Percentiles rank a stretch among this genome's conserved stretches.
Conservation (phyloP, 1,140 invertebrate species). For the Tribolium madens region DNA sequence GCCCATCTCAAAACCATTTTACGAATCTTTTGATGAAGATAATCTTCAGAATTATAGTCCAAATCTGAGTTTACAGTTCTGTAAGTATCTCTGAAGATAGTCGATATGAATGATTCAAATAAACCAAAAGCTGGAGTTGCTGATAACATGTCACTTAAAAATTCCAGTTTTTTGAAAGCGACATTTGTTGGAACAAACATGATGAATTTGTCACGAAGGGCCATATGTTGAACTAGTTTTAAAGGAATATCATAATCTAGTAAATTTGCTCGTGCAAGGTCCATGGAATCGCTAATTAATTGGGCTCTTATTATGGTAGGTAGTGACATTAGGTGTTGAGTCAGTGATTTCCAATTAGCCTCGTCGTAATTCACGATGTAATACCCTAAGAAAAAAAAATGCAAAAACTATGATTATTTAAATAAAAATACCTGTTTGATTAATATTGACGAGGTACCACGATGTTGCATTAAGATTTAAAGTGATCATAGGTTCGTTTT, state of each 20-base stretch:
- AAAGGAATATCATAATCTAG: conserved; percentile 74
- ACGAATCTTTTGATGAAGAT: conserved; percentile 67
- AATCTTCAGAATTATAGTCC: conserved; percentile 60
- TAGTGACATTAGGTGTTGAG: conserved; percentile 68
- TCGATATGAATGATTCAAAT: conserved; percentile 56
- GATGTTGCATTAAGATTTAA: conserved; percentile 49
- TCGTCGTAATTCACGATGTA: conserved; percentile 83
- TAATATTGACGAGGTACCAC: conserved; percentile 62
- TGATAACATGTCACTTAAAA: conserved; percentile 60
- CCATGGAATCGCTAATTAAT: conserved; percentile 85
- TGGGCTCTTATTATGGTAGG: conserved; percentile 78
- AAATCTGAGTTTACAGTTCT: conserved; percentile 55
- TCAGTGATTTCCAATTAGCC: conserved; percentile 75
- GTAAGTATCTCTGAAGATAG: conserved; percentile 56
- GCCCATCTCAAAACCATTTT: conserved; percentile 67
- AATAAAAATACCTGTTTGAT: conserved; percentile 58
- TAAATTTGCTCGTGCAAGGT: conserved; percentile 75
- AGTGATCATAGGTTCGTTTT: conserved; percentile 50
- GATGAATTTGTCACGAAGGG: conserved; percentile 55
- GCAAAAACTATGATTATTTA: neutral
- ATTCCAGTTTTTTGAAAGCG: conserved; percentile 69
- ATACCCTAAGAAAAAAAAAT: conserved; percentile 73
- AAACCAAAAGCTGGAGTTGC: conserved; percentile 58
- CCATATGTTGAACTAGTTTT: conserved; percentile 60
- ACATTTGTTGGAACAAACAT: conserved; percentile 60